Conservation (phyloP, 2,113 vertebrate genomes). For the Microtus pennsylvanicus region DNA sequence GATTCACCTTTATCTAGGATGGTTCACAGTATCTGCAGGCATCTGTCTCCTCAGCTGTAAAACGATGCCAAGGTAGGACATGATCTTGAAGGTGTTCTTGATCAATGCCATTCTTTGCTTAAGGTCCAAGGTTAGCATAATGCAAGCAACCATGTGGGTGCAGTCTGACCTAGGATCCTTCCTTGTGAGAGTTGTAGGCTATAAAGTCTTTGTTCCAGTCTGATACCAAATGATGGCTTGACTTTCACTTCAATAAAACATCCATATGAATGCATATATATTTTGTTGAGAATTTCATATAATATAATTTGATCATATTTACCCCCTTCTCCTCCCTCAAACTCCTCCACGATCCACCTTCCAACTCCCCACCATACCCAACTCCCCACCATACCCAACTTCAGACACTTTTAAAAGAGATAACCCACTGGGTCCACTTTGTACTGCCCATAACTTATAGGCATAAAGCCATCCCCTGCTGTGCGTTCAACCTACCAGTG, state of each 20-base stretch:
- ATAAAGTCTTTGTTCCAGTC: neutral
- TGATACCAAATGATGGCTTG: neutral
- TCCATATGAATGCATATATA: neutral
- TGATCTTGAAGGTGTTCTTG: neutral
- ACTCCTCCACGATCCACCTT: neutral
- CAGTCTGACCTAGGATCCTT: neutral
- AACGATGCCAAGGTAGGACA: neutral
- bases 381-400: neutral
- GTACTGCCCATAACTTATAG: neutral
- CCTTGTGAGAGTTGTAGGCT: neutral
- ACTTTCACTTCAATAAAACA: neutral
- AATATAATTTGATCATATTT: neutral
- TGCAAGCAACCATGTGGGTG: accelerated
- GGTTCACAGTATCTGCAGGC: neutral
- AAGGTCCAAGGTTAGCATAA: neutral
- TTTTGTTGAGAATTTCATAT: neutral
- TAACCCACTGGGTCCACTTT: neutral
- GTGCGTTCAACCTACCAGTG: neutral
- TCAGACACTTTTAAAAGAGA: neutral
- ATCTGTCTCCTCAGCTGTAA: neutral
- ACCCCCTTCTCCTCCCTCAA: neutral
- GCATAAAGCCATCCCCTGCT: neutral
- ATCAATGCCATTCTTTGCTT: neutral
- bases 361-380: neutral
- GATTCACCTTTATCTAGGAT: neutral